Conservation (phyloP, 1,140 invertebrate species). For the Leguminivora glycinivorella region DNA sequence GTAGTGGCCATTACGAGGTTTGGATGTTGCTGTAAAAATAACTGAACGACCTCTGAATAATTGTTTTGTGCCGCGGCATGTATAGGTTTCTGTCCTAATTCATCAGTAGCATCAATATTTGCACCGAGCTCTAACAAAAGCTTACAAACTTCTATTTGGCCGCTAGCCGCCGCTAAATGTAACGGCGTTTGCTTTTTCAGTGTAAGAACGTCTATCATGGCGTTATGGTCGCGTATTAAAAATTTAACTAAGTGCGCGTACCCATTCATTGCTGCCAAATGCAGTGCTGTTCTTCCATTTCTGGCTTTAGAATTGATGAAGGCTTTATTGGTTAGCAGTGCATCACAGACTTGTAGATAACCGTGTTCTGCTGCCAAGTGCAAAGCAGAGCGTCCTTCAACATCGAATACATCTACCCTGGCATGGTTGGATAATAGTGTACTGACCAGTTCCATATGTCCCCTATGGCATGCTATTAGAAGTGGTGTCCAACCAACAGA, state of each 20-base stretch:
- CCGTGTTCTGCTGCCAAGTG: slow-evolving; percentile 97
- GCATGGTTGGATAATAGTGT: slow-evolving; percentile 94
- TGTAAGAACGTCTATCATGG: slow-evolving; percentile 96
- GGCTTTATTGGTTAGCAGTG: slow-evolving; percentile 96
- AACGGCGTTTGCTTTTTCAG: slow-evolving; percentile 93
- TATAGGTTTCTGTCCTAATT: slow-evolving; percentile 93
- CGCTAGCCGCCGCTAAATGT: slow-evolving; percentile 93
- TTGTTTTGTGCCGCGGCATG: slow-evolving; percentile 98
- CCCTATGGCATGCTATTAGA: slow-evolving; percentile 91
- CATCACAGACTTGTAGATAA: slow-evolving; percentile 95
- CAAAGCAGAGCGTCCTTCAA: slow-evolving; percentile 95
- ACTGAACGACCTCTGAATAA: slow-evolving; percentile 97
- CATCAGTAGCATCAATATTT: slow-evolving; percentile 97
- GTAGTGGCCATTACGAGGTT: slow-evolving; percentile 96
- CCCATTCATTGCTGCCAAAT: slow-evolving; percentile 96
- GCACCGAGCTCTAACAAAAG: slow-evolving; percentile 96
- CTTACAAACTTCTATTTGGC: slow-evolving; percentile 96
- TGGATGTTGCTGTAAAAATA: slow-evolving; percentile 97
- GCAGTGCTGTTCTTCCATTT: slow-evolving; percentile 90
- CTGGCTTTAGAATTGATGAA: slow-evolving; percentile 98
- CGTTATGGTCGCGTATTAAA: slow-evolving; percentile 95
- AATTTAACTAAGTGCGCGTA: slow-evolving; percentile 93
- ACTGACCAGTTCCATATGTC: slow-evolving; percentile 91
- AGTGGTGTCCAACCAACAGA: slow-evolving; percentile 97
- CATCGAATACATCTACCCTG: slow-evolving; percentile 98